Conservation (phyloP, 2,113 vertebrate genomes). For the Sminthopsis crassicaudata region DNA sequence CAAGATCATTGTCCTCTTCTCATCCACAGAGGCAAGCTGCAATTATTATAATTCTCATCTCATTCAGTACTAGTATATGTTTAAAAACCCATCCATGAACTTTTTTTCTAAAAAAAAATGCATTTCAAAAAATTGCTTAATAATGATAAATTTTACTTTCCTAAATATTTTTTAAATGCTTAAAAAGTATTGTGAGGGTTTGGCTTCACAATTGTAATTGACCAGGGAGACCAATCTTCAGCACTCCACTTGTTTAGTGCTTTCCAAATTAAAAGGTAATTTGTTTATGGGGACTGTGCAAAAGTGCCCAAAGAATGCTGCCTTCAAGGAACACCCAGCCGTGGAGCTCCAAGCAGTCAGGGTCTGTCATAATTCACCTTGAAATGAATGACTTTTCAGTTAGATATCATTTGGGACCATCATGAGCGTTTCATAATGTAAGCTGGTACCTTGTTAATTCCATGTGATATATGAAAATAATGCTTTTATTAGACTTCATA, state of each 20-base stretch:
- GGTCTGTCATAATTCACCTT: not conserved
- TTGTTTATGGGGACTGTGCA: not conserved
- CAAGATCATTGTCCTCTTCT: slow-evolving; percentile 62
- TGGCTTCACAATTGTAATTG: not conserved
- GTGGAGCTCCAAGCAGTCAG: not conserved
- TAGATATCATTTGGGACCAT: not conserved
- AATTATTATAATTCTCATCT: slow-evolving; percentile 44
- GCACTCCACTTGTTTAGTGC: not conserved
- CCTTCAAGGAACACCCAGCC: not conserved
- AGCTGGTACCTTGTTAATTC: not conserved
- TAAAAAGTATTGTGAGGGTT: slow-evolving; percentile 30
- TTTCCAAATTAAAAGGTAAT: not conserved
- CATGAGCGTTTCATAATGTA: not conserved
- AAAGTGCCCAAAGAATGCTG: not conserved
- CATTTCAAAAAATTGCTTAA: slow-evolving; percentile 49
- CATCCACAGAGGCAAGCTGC: slow-evolving; percentile 44
- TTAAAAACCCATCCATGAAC: slow-evolving; percentile 70
- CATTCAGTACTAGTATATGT: slow-evolving; percentile 45
- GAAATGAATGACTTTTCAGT: not conserved
- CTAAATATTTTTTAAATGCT: slow-evolving; percentile 57
- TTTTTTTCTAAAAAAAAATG: slow-evolving; percentile 52
- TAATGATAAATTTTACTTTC: slow-evolving; percentile 55
- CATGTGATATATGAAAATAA: too few relatives aligned
- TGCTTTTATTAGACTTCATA: not conserved
- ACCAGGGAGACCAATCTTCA: not conserved